Evolutionary conservation across 2,797 vertebrate genomes (phyloP).

Genomic region (Spheniscus humboldti): DNA sequence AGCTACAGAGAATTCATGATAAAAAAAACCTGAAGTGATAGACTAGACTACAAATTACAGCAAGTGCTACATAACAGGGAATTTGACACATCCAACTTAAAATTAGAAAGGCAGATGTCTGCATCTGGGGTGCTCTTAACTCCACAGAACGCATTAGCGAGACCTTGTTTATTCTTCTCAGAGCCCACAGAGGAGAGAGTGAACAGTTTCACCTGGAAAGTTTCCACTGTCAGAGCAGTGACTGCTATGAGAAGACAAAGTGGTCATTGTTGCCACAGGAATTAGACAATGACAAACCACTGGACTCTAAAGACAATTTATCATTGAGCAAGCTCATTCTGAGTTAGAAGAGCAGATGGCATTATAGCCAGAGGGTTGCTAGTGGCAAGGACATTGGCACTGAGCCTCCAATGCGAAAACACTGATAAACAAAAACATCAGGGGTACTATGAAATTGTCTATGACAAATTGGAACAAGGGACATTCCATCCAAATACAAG

Average conservation of each 20-base stretch:
- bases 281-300: background rate
- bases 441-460: background rate
- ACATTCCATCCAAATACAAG: background rate
- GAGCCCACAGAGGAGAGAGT: background rate
- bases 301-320: background rate
- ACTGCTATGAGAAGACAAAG: background rate
- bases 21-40: background rate
- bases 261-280: background rate
- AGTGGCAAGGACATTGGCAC: background rate
- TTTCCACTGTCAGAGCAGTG: background rate
- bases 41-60: background rate
- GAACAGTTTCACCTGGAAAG: background rate
- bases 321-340: background rate
- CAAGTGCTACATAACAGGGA: background rate
- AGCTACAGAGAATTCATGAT: background rate
- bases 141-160: background rate
- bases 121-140: background rate
- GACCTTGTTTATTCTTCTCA: background rate
- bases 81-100: background rate
- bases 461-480: background rate
- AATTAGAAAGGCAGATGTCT: background rate
- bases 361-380: background rate
- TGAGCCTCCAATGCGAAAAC: background rate
- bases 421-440: background rate
- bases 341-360: too few relatives aligned